Percentiles rank a stretch among this genome's conserved stretches.
phyloP scores from a whole-genome alignment of 2,113 vertebrate species.

The Clarias macrocephalus region DNA sequence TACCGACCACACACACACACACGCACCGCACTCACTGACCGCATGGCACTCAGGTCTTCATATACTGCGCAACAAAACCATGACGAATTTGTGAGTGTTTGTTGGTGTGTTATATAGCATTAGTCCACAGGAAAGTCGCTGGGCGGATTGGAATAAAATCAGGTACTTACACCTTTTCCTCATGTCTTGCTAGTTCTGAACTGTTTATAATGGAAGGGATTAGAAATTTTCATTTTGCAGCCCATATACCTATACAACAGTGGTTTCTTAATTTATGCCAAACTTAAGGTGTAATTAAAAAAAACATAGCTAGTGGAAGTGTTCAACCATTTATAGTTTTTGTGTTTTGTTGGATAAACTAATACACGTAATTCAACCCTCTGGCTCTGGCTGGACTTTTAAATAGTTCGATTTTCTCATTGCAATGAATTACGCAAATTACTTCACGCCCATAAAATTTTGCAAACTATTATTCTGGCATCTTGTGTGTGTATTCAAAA shows the following conservation, averaged over 20 bases:
- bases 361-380: background rate
- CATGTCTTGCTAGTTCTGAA: background rate
- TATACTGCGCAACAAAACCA: background rate
- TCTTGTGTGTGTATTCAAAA: background rate
- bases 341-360: background rate
- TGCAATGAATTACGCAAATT: background rate
- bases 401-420: background rate
- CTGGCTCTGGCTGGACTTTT: background rate
- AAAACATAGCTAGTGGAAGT: background rate
- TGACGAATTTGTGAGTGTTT: background rate
- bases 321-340: background rate
- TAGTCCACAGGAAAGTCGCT: background rate
- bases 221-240: background rate
- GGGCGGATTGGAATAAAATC: too few relatives aligned
- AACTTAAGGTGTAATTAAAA: background rate
- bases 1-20: background rate
- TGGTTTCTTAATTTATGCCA: background rate
- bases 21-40: background rate
- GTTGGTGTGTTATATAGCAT: background rate
- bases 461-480: background rate
- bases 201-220: background rate
- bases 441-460: background rate
- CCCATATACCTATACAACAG: background rate
- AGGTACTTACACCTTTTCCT: background rate
- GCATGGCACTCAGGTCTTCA: background rate